phyloP scores from a whole-genome alignment of 2,888 invertebrate species.

The Hanleya hanleyi region DNA sequence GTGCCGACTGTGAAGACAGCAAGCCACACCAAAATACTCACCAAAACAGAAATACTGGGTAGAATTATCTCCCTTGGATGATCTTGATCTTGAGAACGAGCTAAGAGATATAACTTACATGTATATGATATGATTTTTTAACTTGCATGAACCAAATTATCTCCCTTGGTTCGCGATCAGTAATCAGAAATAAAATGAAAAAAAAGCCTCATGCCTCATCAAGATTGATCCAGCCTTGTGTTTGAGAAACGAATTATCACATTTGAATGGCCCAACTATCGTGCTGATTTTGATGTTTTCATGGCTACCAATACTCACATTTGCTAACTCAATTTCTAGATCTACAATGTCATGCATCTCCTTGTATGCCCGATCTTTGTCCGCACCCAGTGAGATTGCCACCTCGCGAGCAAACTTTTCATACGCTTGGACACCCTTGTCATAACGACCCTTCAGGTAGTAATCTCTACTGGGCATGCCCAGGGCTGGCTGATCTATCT shows the following conservation, averaged over 20 bases:
- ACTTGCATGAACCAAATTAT: too few species aligned
- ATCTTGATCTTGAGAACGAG: too few species aligned
- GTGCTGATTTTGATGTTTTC: background rate
- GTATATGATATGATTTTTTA: too few species aligned
- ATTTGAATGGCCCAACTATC: background rate
- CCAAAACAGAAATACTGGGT: background rate
- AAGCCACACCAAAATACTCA: background rate
- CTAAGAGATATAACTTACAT: too few species aligned
- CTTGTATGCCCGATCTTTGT: conserved; percentile 79
- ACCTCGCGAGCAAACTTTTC: conserved; percentile 92
- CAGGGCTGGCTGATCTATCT: conserved; percentile 94
- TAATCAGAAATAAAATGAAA: too few species aligned
- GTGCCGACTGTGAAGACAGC: too few species aligned
- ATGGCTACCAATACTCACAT: conserved; percentile 81
- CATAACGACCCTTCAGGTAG: conserved; percentile 76
- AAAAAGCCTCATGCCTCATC: too few species aligned
- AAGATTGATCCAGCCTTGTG: too few species aligned
- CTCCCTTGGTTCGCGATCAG: too few species aligned
- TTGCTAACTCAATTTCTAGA: conserved; percentile 91
- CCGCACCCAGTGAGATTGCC: conserved; percentile 87
- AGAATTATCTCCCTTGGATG: background rate
- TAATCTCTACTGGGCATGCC: conserved; percentile 89
- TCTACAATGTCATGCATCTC: conserved; percentile 86
- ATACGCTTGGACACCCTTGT: conserved; percentile 84
- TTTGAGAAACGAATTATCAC: too few species aligned